Base-by-base conservation (phyloP, 2,113 vertebrate species). In the Tetrax tetrax region DNA sequence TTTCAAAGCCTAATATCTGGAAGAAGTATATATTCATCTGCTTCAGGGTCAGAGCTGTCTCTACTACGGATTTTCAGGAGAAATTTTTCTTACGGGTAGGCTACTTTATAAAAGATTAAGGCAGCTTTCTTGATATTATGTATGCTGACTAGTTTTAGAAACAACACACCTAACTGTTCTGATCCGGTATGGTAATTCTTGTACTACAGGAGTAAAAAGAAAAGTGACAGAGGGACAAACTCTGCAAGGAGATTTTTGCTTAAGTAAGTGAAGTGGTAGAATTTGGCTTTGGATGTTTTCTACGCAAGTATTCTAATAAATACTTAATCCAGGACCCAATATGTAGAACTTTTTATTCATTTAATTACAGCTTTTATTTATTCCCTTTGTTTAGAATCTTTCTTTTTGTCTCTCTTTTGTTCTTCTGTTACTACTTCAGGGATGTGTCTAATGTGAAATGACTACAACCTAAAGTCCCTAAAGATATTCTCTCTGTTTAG, bases 341-440 rank as follows among this genome's bases (percentile, higher is more conserved):
- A 87, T 27, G 22, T 71, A 68, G 45, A 84, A 65, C 12, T 43
- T 82, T 33, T 91, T n/a, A 83, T 91, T 91, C 48, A 83, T 87
- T 94, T 89, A 85, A 74, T 87, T 72, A 37, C 16, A 74, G 31
- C 9, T 83, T 91, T 92, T 83, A 90, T 74, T 93, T 87, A 91
- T 69, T 75, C 80, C 37, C 61, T 95, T 88, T 94, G 66, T 76
- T 94, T 82, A 57, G 43, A 89, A 51, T 65, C 69, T 75, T 89
- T 43, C 72, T 81, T 81, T 92, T 92, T 85, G 69, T 72, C 47
- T 60, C 20, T 78, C 57, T 90, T 79, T 92, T 82, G 53, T 91
- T 95, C 80, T 74, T 93, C 70, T 0, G 9, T 84, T 61, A 84
- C 72, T 85, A 54, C 75, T 72, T 65, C 64, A 69, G 74, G 74